Evolutionary conservation across 1,140 invertebrate genomes (phyloP).

Genomic region (Saccostrea echinata): DNA sequence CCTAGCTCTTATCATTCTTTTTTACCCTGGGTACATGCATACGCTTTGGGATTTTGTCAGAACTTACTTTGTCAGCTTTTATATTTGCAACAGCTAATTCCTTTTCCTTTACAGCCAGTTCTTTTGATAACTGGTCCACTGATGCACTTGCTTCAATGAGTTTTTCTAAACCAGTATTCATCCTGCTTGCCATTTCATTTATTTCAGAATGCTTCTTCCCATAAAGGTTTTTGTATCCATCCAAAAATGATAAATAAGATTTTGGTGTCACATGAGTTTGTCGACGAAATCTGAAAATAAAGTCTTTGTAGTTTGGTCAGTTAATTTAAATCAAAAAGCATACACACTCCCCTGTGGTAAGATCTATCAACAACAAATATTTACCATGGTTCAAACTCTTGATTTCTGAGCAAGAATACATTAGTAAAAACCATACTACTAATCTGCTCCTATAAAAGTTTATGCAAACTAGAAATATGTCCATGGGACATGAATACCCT

Average conservation of each 20-base stretch:
- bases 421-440: no score
- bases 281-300: slow-evolving; percentile 82
- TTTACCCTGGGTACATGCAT: no score
- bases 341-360: no score
- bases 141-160: slow-evolving; percentile 95
- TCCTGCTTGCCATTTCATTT: slow-evolving; percentile 88
- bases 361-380: no score
- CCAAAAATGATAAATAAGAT: slow-evolving; percentile 97
- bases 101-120: slow-evolving; percentile 95
- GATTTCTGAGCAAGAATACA: background rate
- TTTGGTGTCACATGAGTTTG: slow-evolving; percentile 99
- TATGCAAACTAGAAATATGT: no score
- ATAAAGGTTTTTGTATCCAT: slow-evolving; percentile 96
- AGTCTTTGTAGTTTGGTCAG: background rate
- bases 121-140: slow-evolving; percentile 93
- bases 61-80: slow-evolving; percentile 88
- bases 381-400: background rate
- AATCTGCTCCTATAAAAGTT: no score
- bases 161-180: slow-evolving; percentile 97
- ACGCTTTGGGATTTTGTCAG: background rate
- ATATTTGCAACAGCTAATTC: slow-evolving; percentile 93
- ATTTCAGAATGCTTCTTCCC: slow-evolving; percentile 91
- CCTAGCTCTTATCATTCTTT: background rate
- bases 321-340: background rate
- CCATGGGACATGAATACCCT: no score